Evolutionary conservation across 2,888 invertebrate species (phyloP).

Genomic region (Melipona bicolor): DNA sequence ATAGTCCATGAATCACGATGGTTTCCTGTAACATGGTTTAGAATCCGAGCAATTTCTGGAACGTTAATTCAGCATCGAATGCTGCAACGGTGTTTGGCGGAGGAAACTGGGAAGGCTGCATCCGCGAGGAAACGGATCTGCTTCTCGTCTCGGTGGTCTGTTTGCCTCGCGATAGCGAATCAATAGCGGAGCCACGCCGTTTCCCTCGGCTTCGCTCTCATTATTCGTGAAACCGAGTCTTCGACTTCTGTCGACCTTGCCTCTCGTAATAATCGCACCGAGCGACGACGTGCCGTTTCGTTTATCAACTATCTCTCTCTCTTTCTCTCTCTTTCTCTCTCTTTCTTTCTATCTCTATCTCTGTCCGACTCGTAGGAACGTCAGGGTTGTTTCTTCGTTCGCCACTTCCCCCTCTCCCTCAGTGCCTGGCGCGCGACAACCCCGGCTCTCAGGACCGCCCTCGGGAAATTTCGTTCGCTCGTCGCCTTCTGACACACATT

Average conservation of each 20-base stretch:
- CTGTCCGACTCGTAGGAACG: background rate
- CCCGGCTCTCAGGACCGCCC: conserved; percentile 12
- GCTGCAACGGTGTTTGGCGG: conserved; percentile 1
- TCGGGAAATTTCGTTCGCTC: conserved; percentile 35
- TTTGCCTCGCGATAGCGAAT: conserved; percentile 42
- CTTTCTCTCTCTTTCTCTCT: background rate
- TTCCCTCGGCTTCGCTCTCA: conserved; percentile 32
- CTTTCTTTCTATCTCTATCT: background rate
- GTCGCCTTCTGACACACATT: conserved; percentile 58
- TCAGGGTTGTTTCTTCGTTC: background rate
- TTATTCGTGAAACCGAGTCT: conserved; percentile 35
- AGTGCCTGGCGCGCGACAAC: background rate
- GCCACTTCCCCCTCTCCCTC: too few relatives aligned
- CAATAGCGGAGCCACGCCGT: conserved; percentile 22
- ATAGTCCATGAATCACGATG: background rate
- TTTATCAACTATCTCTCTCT: background rate
- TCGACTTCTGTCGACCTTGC: conserved; percentile 13
- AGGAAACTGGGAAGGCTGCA: background rate
- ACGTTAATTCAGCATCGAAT: conserved; percentile 7
- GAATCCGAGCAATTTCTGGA: conserved; percentile 1
- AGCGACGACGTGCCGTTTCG: background rate
- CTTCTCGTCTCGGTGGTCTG: conserved; percentile 6
- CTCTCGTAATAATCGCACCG: conserved; percentile 11
- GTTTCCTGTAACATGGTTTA: background rate
- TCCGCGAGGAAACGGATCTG: conserved; percentile 1